Base-by-base conservation (phyloP, 2,888 invertebrate species). In the Synanthedon tipuliformis region DNA sequence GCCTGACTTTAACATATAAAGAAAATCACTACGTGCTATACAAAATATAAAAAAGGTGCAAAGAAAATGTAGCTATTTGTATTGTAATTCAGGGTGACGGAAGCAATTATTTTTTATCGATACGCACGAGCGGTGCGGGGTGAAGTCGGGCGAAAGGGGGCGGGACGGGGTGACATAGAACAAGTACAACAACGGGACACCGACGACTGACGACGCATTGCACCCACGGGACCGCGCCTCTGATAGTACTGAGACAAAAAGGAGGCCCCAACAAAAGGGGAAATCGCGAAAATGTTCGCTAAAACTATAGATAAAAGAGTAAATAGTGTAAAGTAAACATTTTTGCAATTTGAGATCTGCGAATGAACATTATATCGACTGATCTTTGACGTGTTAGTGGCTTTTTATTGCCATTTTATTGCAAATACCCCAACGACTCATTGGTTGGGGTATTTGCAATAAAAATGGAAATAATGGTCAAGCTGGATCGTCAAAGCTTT, bases 51-150 rank as follows among this genome's bases (percentile, higher is more conserved):
- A 34, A 27, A 45, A 45, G 15, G 15, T 45, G n/a, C 1, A 13
- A 45, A 45, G 45, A 45, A 45, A 45, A 11, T n/a, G 45, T n/a
- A 15, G 63, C 66, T 65, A 68, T 72, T 73, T 68, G 65, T 71
- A 74, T 73, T 73, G 70, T 75, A 76, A 79, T 75, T 71, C 71
- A 55, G 69, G 66, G 67, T 72, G 74, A 75, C 72, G 76, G 78
- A 79, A 81, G 81, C 83, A 86, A 85, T 87, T 86, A 85, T 83
- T 81, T 85, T 85, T 83, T 84, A 84, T 81, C 81, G 83, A 73
- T 72, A 80, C 81, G 86, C 87, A 87, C 85, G 87, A 73, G 62
- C 65, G 68, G 59, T 57, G 65, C 62, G 63, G 60, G 64, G 55
- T 34, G 34, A 54, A 56, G 54, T 56, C 56, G 57, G 57, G 52